phyloP scores from a whole-genome alignment of 1,140 invertebrate genomes.

The Solenopsis invicta region DNA sequence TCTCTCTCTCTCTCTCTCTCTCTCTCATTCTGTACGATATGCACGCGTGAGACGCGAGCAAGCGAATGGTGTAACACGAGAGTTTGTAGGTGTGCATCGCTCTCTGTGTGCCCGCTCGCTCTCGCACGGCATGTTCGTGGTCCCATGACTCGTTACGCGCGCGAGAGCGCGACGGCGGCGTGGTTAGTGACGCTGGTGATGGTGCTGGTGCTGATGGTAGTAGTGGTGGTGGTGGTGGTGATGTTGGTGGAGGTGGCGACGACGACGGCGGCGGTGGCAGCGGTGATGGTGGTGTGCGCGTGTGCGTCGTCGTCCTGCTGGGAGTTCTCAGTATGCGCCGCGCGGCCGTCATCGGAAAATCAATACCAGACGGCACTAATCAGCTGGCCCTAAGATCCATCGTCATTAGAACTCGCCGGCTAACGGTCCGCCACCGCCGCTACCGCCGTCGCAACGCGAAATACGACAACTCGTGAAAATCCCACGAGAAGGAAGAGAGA shows the following conservation, averaged over 20 bases:
- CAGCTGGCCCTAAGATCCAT: slow-evolving; percentile 84
- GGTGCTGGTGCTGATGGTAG: no score
- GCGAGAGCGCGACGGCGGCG: slow-evolving; percentile 57
- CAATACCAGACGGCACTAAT: slow-evolving; percentile 86
- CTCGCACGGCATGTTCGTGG: slow-evolving; percentile 37
- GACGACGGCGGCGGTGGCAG: background rate
- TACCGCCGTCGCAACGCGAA: no score
- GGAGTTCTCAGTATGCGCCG: slow-evolving; percentile 77
- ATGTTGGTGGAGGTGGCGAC: background rate
- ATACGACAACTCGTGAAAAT: background rate
- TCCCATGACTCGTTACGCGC: slow-evolving; percentile 69
- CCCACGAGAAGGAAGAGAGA: background rate
- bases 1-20: background rate
- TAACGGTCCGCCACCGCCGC: slow-evolving; percentile 43
- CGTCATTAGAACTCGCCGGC: slow-evolving; percentile 76
- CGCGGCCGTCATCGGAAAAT: slow-evolving; percentile 85
- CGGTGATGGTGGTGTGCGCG: slow-evolving; percentile 62
- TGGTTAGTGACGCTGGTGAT: slow-evolving; percentile 45
- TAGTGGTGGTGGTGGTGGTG: no score
- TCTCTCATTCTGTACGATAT: slow-evolving; percentile 16
- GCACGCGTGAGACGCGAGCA: slow-evolving; percentile 38
- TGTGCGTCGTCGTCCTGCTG: slow-evolving; percentile 75
- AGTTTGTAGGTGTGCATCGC: background rate
- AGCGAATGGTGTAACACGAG: background rate
- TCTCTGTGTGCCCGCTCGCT: no score